These are phyloP conservation scores for Aphelenchoides fujianensis DNA, from an alignment of 1,140 invertebrate genomes.

Conservation along the genomic window DNA sequence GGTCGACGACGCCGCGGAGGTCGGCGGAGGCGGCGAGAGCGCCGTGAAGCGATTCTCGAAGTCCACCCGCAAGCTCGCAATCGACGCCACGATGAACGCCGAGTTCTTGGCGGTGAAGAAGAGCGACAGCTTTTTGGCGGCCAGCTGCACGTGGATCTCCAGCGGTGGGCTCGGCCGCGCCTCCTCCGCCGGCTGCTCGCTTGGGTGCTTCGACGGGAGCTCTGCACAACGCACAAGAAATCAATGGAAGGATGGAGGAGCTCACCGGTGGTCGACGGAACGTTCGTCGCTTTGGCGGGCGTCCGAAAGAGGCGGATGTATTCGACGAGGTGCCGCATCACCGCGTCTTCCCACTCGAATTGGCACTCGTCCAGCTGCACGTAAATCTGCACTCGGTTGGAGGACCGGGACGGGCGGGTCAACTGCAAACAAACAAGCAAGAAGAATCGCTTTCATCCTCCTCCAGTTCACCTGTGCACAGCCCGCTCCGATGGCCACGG, in stretches of 20 bases:
- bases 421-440: slow-evolving; percentile 1
- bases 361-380: slow-evolving; percentile 50
- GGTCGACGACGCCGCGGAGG: no score
- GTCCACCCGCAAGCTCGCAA: slow-evolving; percentile 28
- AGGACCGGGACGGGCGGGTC: not conserved
- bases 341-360: slow-evolving; percentile 43
- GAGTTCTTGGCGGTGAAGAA: slow-evolving; percentile 40
- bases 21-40: not conserved
- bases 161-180: no score
- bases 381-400: slow-evolving; percentile 9
- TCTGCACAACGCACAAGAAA: no score
- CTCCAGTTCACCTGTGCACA: slow-evolving; percentile 30
- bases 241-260: no score
- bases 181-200: no score
- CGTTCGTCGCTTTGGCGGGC: not conserved
- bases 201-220: not conserved
- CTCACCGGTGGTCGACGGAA: not conserved
- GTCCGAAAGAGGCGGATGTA: slow-evolving; percentile 31
- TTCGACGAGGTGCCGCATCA: slow-evolving; percentile 33
- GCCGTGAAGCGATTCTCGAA: not conserved
- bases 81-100: slow-evolving; percentile 32
- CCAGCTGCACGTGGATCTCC: not conserved
- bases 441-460: not conserved
- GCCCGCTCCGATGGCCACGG: slow-evolving; percentile 38
- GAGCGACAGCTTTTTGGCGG: slow-evolving; percentile 15